A percentile compares a stretch with the other conserved stretches of the same genome.
phyloP scores from a whole-genome alignment of 2,113 vertebrate species.

The Hippopotamus amphibius region DNA sequence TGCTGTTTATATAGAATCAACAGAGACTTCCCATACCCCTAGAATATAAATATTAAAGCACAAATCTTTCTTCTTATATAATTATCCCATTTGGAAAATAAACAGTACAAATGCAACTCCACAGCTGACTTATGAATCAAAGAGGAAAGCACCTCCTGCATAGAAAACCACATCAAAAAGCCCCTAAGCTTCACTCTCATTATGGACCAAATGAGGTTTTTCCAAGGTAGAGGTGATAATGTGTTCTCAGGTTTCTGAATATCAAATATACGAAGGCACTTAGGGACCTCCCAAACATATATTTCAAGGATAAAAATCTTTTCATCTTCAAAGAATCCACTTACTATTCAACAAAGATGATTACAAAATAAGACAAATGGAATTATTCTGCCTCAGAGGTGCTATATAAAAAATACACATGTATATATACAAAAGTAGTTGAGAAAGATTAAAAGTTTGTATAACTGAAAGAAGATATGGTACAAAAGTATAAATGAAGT shows the following conservation, averaged over 20 bases:
- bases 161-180: constrained; percentile 56
- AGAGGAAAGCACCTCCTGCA: neutral
- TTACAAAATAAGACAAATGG: constrained; percentile 64
- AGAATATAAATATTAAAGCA: constrained; percentile 47
- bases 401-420: constrained; percentile 9
- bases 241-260: constrained; percentile 43
- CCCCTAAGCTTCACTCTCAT: constrained; percentile 31
- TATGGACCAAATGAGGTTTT: constrained; percentile 55
- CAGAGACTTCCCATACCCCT: neutral
- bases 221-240: constrained; percentile 12
- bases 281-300: constrained; percentile 31
- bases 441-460: constrained; percentile 44
- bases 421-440: neutral
- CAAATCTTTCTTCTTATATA: constrained; percentile 34
- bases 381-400: constrained; percentile 65
- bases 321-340: constrained; percentile 64
- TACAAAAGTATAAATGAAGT: neutral
- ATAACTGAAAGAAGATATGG: neutral
- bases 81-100: constrained; percentile 57
- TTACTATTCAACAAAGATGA: constrained; percentile 71
- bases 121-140: constrained; percentile 1
- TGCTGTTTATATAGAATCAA: neutral
- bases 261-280: constrained; percentile 46
- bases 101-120: constrained; percentile 34
- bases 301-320: constrained; percentile 70